Evolutionary conservation across 2,888 invertebrate genomes (phyloP), one percentile per base, ranked within the genome.

Genomic region (Apotomis turbidana): DNA sequence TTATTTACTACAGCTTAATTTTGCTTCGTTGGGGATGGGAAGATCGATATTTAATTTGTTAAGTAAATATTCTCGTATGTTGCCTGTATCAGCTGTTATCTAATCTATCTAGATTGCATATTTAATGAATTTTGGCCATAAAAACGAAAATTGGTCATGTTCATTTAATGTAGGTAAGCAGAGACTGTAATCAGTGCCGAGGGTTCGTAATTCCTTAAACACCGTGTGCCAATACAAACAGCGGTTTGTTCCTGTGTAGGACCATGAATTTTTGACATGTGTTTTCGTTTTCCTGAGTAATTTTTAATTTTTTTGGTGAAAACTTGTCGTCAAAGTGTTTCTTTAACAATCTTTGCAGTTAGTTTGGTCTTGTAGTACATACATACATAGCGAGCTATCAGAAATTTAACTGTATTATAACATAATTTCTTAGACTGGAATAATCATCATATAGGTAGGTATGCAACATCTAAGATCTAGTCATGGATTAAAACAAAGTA

Each of bases 201-300:
- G 27, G 64, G 70, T 52, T 67, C 55, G 78, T 85, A 84, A 87
- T 87, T 85, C 81, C 78, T 81, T 84, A 83, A 84, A 81, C 79
- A 82, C 76, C 73, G 79, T 82, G 81, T 77, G 73, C 79, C 79
- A 83, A 86, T 88, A 85, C 87, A 88, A 87, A 88, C 81, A 87
- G 51, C 51, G 12, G 41, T 41, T 41, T 6, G 6, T 41, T 41
- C 41, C 41, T 41, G 41, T 41, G 6, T 6, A 5, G 41, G 41
- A 41, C 41, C 41, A 41, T 41, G 41, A 41, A 3, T 41, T 41
- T 41, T 41, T 6, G 5, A 3, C 41, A 6, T 41, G 6, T 2
- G 27, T 2, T 27, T 27, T 27, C 27, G 27, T 27, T 27, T 27
- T 27, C 27, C 27, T 27, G 27, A 27, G 27, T 27, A 27, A 27